These are phyloP conservation scores for Magallana angulata DNA, from an alignment of 1,140 invertebrate genomes.

Conservation along the genomic window DNA sequence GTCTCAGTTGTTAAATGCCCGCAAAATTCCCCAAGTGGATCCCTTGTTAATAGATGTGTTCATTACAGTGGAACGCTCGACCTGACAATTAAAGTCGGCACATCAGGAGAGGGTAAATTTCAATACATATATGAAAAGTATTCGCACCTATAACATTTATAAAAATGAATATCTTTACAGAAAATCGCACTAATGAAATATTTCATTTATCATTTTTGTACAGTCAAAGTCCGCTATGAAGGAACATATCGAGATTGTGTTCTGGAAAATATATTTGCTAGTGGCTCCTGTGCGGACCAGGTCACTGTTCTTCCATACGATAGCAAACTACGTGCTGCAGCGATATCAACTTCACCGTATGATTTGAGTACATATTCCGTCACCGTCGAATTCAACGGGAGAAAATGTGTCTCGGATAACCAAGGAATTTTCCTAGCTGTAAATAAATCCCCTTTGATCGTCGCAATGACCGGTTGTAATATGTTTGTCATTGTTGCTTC, in stretches of 20 bases:
- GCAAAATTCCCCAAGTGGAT: background rate
- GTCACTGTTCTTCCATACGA: background rate
- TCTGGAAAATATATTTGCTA: background rate
- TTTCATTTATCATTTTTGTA: background rate
- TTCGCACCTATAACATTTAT: background rate
- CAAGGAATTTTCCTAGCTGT: background rate
- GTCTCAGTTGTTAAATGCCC: background rate
- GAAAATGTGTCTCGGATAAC: background rate
- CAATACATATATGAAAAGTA: too few species aligned
- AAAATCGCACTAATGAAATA: background rate
- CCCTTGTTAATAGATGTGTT: background rate
- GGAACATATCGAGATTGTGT: background rate
- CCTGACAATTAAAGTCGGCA: background rate
- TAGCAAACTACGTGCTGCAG: background rate
- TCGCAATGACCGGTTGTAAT: too few species aligned
- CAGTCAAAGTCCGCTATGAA: background rate
- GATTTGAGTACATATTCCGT: background rate
- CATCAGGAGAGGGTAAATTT: background rate
- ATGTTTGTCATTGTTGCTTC: too few species aligned
- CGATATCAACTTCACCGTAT: background rate
- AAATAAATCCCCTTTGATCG: too few species aligned
- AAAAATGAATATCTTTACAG: background rate
- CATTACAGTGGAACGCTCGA: background rate
- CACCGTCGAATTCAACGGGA: background rate
- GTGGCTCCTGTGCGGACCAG: background rate